phyloP scores from a whole-genome alignment of 2,113 vertebrate genomes.

The Argyrosomus japonicus region DNA sequence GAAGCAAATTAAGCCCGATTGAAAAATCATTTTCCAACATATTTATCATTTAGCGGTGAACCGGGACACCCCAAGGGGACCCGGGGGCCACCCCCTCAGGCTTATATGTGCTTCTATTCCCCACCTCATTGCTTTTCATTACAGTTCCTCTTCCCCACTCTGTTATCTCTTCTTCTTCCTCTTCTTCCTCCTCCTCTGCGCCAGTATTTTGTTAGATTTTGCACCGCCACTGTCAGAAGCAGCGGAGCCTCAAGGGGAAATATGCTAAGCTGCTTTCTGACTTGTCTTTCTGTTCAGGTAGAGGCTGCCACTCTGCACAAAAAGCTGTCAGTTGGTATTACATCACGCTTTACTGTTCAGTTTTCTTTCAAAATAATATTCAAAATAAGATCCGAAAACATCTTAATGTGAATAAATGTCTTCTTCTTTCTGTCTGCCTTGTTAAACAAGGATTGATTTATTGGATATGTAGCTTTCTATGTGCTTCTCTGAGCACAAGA shows the following conservation, averaged over 20 bases:
- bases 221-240: conserved; percentile 32
- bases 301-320: neutral
- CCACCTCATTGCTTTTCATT: conserved; percentile 44
- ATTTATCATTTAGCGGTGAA: conserved; percentile 42
- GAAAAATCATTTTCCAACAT: conserved; percentile 40
- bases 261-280: conserved; percentile 66
- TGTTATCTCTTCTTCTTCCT: conserved; percentile 45
- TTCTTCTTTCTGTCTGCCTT: neutral
- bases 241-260: conserved; percentile 49
- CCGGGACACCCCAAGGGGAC: conserved; percentile 23
- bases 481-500: neutral
- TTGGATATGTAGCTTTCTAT: neutral
- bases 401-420: neutral
- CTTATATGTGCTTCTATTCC: conserved; percentile 34
- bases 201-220: conserved; percentile 42
- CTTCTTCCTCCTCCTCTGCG: conserved; percentile 36
- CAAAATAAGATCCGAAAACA: neutral
- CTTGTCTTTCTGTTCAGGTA: conserved; percentile 32
- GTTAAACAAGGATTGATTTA: neutral
- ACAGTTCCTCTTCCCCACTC: conserved; percentile 42
- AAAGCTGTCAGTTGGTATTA: conserved; percentile 5
- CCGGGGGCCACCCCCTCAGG: conserved; percentile 39
- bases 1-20: conserved; percentile 22
- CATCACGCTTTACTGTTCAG: neutral
- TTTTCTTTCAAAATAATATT: neutral